A percentile compares a stretch with the other conserved stretches of the same genome.
phyloP scores from a whole-genome alignment of 2,113 vertebrate genomes.

The Galeopterus variegatus region DNA sequence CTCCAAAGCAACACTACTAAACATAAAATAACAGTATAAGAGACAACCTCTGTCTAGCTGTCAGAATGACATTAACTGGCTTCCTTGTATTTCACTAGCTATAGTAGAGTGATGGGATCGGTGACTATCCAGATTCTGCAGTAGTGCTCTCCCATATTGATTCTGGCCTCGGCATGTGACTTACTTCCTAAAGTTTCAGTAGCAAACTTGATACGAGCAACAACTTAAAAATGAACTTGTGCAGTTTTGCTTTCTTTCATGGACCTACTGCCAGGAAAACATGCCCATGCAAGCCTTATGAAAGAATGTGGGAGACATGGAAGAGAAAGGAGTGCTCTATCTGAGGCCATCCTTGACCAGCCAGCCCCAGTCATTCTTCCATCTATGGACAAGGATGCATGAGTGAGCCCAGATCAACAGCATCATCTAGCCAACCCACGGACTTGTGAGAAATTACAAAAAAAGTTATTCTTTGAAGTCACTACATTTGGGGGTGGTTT shows the following conservation, averaged over 20 bases:
- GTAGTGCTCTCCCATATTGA: accelerated
- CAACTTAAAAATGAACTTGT: background rate
- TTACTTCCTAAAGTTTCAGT: background rate
- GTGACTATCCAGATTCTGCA: background rate
- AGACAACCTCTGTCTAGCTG: conserved; percentile 39
- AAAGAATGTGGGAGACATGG: background rate
- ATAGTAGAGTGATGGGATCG: background rate
- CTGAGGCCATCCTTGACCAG: no score
- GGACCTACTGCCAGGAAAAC: background rate
- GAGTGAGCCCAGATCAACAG: background rate
- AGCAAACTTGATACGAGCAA: background rate
- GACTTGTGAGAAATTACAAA: background rate
- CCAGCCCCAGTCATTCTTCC: background rate
- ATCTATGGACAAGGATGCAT: accelerated
- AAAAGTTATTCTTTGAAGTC: background rate
- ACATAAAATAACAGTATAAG: conserved; percentile 33
- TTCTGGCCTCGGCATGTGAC: background rate
- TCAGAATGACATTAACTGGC: background rate
- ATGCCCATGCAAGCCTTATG: accelerated
- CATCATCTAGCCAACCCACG: background rate
- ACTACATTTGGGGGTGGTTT: background rate
- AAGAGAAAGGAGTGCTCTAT: background rate
- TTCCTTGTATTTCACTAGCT: background rate
- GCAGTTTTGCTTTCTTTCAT: background rate
- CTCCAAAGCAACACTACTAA: conserved; percentile 24